Percentiles rank a stretch among this genome's conserved stretches.
These are phyloP conservation scores for Geotrypetes seraphini DNA, from an alignment of 2,797 vertebrate species.

Conservation along the genomic window DNA sequence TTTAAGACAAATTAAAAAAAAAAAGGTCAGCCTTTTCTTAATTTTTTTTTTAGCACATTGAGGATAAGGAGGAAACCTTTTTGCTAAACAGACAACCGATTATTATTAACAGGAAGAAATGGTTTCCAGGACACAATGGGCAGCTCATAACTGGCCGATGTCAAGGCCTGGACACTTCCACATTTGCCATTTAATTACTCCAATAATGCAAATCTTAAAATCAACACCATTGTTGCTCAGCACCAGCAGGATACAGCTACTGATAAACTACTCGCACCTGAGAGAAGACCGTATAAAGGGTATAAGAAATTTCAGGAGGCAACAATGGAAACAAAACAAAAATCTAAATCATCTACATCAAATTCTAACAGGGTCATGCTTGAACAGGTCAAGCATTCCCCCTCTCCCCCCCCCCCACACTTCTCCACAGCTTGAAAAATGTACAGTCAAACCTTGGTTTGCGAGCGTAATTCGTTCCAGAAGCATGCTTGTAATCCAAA, in stretches of 20 bases:
- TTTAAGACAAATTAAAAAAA: no score
- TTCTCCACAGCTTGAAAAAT: no score
- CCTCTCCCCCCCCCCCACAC: no score
- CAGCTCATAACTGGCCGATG: neutral
- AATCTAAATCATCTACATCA: neutral
- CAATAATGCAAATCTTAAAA: neutral
- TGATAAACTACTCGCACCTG: neutral
- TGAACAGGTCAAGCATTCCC: no score
- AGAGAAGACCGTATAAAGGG: neutral
- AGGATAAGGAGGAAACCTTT: neutral
- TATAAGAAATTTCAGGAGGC: no score
- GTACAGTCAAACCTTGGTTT: no score
- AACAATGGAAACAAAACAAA: no score
- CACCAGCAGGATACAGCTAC: neutral
- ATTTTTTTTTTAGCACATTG: neutral
- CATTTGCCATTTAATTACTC: neutral
- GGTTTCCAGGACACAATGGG: conserved; percentile 50
- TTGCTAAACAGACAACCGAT: neutral
- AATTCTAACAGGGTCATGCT: neutral
- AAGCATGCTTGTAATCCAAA: no score
- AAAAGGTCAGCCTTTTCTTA: neutral
- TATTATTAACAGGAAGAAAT: conserved; percentile 50
- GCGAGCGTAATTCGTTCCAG: no score
- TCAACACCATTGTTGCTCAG: neutral
- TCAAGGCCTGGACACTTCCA: neutral